A percentile compares a stretch with the other conserved stretches of the same genome.
Conservation (phyloP, 1,140 invertebrate species). For the Drosophila bocki region DNA sequence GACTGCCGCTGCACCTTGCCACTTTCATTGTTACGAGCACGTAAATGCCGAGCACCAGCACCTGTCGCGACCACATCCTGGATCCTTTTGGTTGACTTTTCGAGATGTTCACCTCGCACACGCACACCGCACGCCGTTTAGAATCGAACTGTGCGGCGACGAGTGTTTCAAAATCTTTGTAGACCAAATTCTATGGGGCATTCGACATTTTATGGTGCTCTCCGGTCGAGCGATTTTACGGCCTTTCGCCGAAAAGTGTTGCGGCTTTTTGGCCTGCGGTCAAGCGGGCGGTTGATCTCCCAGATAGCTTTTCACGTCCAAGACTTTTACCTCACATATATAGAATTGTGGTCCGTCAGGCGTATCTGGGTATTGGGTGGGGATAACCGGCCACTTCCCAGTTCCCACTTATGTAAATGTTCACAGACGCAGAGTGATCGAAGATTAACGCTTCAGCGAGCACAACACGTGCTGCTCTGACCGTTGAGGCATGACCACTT, state of each 20-base stretch:
- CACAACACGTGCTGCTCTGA: slow-evolving; percentile 21
- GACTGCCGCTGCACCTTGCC: slow-evolving; percentile 33
- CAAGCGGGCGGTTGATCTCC: slow-evolving; percentile 35
- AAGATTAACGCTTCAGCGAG: slow-evolving; percentile 30
- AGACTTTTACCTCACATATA: slow-evolving; percentile 45
- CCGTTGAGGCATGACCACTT: slow-evolving; percentile 41
- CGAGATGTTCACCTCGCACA: slow-evolving; percentile 33
- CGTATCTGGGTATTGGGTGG: slow-evolving; percentile 32
- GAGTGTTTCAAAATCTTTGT: slow-evolving; percentile 40
- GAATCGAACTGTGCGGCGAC: slow-evolving; percentile 63
- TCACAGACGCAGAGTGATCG: slow-evolving; percentile 14
- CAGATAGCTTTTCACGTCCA: slow-evolving; percentile 39
- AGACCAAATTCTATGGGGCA: slow-evolving; percentile 59
- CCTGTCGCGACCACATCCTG: slow-evolving; percentile 60
- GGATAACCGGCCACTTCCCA: slow-evolving; percentile 39
- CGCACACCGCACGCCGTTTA: slow-evolving; percentile 57
- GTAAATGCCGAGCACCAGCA: slow-evolving; percentile 52
- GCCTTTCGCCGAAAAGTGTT: slow-evolving; percentile 77
- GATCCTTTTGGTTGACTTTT: slow-evolving; percentile 13
- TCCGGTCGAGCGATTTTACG: slow-evolving; percentile 72
- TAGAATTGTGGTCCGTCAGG: slow-evolving; percentile 29
- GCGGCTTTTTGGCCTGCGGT: slow-evolving; percentile 43
- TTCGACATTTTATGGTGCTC: slow-evolving; percentile 75
- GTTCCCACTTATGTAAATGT: slow-evolving; percentile 28
- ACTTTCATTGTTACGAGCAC: slow-evolving; percentile 42